Evolutionary conservation across 2,888 invertebrate species (phyloP).

Genomic region (Rapana venosa): DNA sequence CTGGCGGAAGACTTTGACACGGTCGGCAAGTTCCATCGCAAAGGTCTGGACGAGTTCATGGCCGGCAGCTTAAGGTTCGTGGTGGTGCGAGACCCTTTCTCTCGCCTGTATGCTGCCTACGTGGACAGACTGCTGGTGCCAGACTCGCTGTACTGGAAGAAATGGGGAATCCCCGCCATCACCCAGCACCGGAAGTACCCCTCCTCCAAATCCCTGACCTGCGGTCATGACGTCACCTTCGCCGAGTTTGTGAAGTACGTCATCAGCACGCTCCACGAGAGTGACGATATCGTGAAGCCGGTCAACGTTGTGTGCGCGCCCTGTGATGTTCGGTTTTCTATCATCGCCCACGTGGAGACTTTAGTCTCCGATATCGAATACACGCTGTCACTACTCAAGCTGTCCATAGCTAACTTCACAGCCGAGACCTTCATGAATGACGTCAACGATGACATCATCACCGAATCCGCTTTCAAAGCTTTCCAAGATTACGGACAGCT

Average conservation of each 20-base stretch:
- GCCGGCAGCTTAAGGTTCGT: conserved; percentile 32
- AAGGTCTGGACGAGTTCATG: conserved; percentile 21
- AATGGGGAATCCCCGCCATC: conserved; percentile 49
- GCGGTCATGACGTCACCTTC: conserved; percentile 59
- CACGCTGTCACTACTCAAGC: conserved; percentile 39
- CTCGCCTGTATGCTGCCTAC: conserved; percentile 50
- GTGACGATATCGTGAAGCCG: conserved; percentile 34
- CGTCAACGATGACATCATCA: conserved; percentile 31
- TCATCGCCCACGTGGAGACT: conserved; percentile 49
- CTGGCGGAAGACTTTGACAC: conserved; percentile 19
- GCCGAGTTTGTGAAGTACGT: conserved; percentile 56
- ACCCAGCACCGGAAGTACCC: conserved; percentile 45
- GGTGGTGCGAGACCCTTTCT: conserved; percentile 46
- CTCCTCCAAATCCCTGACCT: conserved; percentile 40
- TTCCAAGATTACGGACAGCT: conserved; percentile 35
- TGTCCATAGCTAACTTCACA: conserved; percentile 29
- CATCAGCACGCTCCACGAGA: conserved; percentile 24
- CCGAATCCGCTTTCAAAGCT: conserved; percentile 39
- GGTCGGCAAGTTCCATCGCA: background rate
- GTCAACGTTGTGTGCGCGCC: conserved; percentile 43
- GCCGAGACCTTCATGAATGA: conserved; percentile 33
- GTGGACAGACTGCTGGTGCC: conserved; percentile 58
- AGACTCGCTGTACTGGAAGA: conserved; percentile 52
- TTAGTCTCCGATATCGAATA: conserved; percentile 43
- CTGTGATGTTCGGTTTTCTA: conserved; percentile 44